Base-by-base conservation (phyloP, 2,888 invertebrate species). In the Monopis laevigella region DNA sequence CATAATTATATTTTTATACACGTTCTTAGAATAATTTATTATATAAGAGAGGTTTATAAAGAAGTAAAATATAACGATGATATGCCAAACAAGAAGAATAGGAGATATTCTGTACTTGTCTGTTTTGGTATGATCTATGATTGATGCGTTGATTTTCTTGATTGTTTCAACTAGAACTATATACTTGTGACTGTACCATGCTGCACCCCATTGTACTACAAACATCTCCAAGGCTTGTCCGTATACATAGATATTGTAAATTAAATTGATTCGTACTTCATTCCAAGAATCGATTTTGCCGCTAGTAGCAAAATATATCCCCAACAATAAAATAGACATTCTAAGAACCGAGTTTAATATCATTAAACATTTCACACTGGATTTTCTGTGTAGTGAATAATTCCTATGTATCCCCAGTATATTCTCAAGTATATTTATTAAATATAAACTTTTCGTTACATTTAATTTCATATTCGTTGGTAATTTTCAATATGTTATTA, bases 361-460 rank as follows among this genome's bases (percentile, higher is more conserved):
- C 8, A 21, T 21, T 21, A 21, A 8, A 21, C 8, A 21, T 21
- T 21, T 21, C 6, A 21, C 8, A 21, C 24, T 7, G 5, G 5
- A 7, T 7, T 21, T 21, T 21, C 8, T 21, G 8, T 21, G 24
- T 30, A 13, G 11, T 2, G 13, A 30, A 13, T 30, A 30, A 30
- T 30, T 30, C 13, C 30, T 30, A 30, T 30, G 30, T 5, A 30
- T 7, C 8, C 30, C 30, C 3, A 30, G 2, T 12, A 30, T 5
- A 12, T 7, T 13, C 13, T 30, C 30, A 12, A 7, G 2, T 12
- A 30, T 30, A 5, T 30, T 30, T 30, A 30, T 12, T 30, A 30
- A 11, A 12, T 30, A 13, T 30, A 30, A 30, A 30, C 30, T 7
- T 12, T 30, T 30, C 11, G 27, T n/a, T 27, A n/a, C n/a, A n/a